phyloP scores from a whole-genome alignment of 2,888 invertebrate genomes.

The Spodoptera littoralis region DNA sequence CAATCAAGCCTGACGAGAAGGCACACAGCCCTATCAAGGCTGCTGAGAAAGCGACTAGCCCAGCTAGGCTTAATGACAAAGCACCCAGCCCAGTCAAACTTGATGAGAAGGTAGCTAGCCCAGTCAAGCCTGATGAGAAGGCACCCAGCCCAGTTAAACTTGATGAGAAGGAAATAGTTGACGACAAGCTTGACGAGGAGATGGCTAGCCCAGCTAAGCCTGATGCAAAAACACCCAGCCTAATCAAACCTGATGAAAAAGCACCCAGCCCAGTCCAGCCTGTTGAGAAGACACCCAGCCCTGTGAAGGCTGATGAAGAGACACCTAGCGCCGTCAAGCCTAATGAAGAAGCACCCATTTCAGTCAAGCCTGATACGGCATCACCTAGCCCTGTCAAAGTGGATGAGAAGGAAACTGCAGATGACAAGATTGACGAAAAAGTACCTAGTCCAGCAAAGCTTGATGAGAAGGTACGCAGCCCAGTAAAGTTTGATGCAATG shows the following conservation, averaged over 20 bases:
- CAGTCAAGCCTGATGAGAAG: conserved; percentile 22
- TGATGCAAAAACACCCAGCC: conserved; percentile 33
- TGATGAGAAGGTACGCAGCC: conserved; percentile 13
- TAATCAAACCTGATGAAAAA: not conserved
- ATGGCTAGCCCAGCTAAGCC: conserved; percentile 2
- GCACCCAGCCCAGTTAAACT: conserved; percentile 8
- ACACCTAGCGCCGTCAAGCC: not conserved
- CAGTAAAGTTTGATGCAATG: conserved; percentile 1
- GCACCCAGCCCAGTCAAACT: conserved; percentile 20
- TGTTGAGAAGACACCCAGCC: not conserved
- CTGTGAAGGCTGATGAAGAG: not conserved
- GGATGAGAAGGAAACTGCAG: conserved; percentile 1
- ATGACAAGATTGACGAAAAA: conserved; percentile 1
- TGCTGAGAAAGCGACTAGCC: conserved; percentile 25
- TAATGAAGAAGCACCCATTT: not conserved
- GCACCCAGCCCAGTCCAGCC: not conserved
- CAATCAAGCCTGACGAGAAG: not conserved
- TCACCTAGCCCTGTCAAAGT: conserved; percentile 9
- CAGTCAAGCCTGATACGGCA: conserved; percentile 13
- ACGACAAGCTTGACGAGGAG: too few relatives aligned
- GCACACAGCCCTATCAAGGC: conserved; percentile 14
- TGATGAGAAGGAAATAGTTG: conserved; percentile 7
- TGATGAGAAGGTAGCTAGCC: conserved; percentile 28
- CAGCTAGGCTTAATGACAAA: conserved; percentile 3
- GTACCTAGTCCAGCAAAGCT: conserved; percentile 1